Conservation (phyloP, 1,140 invertebrate genomes). For the Brachionus paranguensis region DNA sequence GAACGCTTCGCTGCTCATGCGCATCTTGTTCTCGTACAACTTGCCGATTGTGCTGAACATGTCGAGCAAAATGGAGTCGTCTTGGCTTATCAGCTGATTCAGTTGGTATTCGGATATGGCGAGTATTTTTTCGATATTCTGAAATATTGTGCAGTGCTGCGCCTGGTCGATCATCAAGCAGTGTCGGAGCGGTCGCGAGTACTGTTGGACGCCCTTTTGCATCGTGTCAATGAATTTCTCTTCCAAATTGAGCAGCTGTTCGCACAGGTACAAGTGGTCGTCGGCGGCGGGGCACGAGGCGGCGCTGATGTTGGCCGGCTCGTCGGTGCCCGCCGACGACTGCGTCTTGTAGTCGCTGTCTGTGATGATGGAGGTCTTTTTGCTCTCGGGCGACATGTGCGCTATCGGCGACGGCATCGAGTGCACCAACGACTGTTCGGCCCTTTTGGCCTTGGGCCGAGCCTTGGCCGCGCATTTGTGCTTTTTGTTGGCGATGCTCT, state of each 20-base stretch:
- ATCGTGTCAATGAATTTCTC: constrained; percentile 30
- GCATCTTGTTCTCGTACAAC: constrained; percentile 36
- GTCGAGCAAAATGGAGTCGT: constrained; percentile 25
- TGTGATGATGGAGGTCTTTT: neutral
- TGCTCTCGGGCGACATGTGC: constrained; percentile 19
- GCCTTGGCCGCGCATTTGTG: neutral
- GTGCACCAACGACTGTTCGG: neutral
- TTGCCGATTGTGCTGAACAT: constrained; percentile 39
- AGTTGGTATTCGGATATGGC: constrained; percentile 35
- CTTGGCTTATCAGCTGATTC: constrained; percentile 29
- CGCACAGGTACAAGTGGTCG: constrained; percentile 14
- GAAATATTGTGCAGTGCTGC: constrained; percentile 12
- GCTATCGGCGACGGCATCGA: constrained; percentile 22
- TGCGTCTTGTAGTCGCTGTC: constrained; percentile 37
- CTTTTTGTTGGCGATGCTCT: neutral
- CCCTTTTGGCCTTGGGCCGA: neutral
- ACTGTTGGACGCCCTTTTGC: constrained; percentile 35
- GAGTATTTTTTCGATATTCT: constrained; percentile 34
- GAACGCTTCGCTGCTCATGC: constrained; percentile 38
- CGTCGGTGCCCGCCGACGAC: constrained; percentile 25
- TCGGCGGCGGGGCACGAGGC: neutral
- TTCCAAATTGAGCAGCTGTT: constrained; percentile 28
- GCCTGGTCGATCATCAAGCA: constrained; percentile 9
- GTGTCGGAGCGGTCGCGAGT: constrained; percentile 24
- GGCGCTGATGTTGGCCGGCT: neutral